Percentiles rank a stretch among this genome's conserved stretches.
Evolutionary conservation across 1,140 invertebrate genomes (phyloP).

Genomic region (Drosophila eugracilis): DNA sequence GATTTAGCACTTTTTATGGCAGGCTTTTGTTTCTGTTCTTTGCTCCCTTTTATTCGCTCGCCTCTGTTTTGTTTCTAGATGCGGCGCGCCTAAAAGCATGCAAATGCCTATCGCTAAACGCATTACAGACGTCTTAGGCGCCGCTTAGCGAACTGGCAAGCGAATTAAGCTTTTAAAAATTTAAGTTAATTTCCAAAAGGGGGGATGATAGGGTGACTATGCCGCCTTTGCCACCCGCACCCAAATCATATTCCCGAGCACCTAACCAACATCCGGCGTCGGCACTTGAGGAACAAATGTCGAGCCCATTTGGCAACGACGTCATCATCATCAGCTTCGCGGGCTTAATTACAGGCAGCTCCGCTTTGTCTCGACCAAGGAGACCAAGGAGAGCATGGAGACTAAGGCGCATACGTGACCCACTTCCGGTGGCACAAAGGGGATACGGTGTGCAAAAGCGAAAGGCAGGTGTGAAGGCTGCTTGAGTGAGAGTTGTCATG

Average conservation of each 20-base stretch:
- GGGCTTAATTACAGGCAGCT: slow-evolving; percentile 72
- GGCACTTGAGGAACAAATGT: slow-evolving; percentile 63
- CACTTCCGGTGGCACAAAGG: slow-evolving; percentile 74
- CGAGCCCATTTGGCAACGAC: slow-evolving; percentile 54
- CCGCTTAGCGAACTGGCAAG: slow-evolving; percentile 23
- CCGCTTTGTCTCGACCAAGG: slow-evolving; percentile 59
- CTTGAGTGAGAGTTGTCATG: slow-evolving; percentile 75
- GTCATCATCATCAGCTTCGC: slow-evolving; percentile 44
- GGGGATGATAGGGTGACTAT: no score
- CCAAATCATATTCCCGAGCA: slow-evolving; percentile 9
- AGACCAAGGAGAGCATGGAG: slow-evolving; percentile 1
- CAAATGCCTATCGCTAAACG: slow-evolving; percentile 61
- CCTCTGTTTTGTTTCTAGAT: slow-evolving; percentile 5
- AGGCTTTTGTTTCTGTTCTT: slow-evolving; percentile 24
- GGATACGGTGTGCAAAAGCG: slow-evolving; percentile 41
- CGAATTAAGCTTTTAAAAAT: slow-evolving; percentile 53
- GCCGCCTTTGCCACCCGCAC: no score
- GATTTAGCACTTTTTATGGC: slow-evolving; percentile 46
- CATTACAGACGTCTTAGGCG: slow-evolving; percentile 54
- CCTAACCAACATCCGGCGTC: slow-evolving; percentile 14
- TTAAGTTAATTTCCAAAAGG: slow-evolving; percentile 63
- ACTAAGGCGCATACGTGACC: slow-evolving; percentile 71
- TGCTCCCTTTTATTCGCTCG: background rate
- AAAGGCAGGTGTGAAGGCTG: slow-evolving; percentile 69
- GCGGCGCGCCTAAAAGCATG: slow-evolving; percentile 59